Evolutionary conservation across 2,888 invertebrate species (phyloP).

Genomic region (Acanthosepion pharaonis): DNA sequence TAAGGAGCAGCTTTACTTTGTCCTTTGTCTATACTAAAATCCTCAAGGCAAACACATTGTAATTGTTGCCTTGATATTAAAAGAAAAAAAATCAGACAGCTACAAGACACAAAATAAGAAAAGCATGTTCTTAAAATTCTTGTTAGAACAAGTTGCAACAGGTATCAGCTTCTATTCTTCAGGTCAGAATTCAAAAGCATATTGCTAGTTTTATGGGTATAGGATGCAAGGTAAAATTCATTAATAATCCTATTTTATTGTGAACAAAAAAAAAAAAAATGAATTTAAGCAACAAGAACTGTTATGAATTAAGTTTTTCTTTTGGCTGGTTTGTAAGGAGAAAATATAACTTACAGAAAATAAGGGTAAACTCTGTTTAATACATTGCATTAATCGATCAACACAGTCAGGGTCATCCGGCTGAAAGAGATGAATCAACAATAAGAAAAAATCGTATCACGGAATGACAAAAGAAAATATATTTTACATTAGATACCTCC

Average conservation of each 20-base stretch:
- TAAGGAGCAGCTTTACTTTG: no score
- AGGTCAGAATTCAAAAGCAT: neutral
- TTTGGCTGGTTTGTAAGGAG: conserved; percentile 81
- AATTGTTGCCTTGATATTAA: no score
- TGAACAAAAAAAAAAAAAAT: no score
- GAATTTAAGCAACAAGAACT: neutral
- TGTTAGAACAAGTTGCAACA: no score
- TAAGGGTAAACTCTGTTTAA: conserved; percentile 87
- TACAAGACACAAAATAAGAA: neutral
- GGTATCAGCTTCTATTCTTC: neutral
- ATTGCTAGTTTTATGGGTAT: no score
- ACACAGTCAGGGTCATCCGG: conserved; percentile 74
- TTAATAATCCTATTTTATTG: no score
- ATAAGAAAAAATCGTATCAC: neutral
- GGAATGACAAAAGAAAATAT: neutral
- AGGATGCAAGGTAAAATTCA: no score
- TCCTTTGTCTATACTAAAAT: no score
- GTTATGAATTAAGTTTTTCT: neutral
- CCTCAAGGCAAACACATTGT: no score
- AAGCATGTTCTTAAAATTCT: neutral
- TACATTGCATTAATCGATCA: conserved; percentile 88
- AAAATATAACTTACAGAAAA: conserved; percentile 84
- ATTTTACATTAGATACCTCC: neutral
- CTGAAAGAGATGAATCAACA: conserved; percentile 58
- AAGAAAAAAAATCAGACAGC: no score